Conservation (phyloP, 1,140 invertebrate genomes). For the Drosophila ohnishii region DNA sequence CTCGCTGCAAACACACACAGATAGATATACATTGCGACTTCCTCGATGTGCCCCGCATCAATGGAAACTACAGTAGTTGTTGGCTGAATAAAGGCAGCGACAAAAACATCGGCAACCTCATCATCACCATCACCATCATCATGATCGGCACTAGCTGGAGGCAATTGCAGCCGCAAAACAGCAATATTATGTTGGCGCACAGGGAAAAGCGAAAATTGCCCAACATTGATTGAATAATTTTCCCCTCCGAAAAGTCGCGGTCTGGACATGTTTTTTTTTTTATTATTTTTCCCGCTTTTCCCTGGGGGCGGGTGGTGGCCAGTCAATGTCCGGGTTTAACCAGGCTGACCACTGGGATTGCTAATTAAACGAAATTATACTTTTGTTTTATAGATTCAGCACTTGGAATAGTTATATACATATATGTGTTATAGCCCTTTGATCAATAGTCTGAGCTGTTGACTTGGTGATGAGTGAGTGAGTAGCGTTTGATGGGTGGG, state of each 20-base stretch:
- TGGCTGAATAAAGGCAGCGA: conserved; percentile 30
- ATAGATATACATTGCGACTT: conserved; percentile 36
- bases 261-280: conserved; percentile 22
- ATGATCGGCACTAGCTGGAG: conserved; percentile 11
- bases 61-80: conserved; percentile 56
- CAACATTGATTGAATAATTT: conserved; percentile 80
- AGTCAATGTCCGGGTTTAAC: conserved; percentile 36
- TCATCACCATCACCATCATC: conserved; percentile 26
- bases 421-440: neutral
- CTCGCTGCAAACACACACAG: neutral
- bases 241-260: conserved; percentile 40
- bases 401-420: neutral
- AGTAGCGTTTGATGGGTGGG: neutral
- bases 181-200: conserved; percentile 61
- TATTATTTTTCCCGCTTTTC: conserved; percentile 15
- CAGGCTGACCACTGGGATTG: conserved; percentile 1
- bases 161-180: conserved; percentile 48
- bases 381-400: neutral
- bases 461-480: no score
- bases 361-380: conserved; percentile 6
- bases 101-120: conserved; percentile 43
- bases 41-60: conserved; percentile 50
- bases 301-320: conserved; percentile 8
- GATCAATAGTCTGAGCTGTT: neutral
- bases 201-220: conserved; percentile 65